Base-by-base conservation (phyloP, 2,113 vertebrate species). In the Aptenodytes forsteri region DNA sequence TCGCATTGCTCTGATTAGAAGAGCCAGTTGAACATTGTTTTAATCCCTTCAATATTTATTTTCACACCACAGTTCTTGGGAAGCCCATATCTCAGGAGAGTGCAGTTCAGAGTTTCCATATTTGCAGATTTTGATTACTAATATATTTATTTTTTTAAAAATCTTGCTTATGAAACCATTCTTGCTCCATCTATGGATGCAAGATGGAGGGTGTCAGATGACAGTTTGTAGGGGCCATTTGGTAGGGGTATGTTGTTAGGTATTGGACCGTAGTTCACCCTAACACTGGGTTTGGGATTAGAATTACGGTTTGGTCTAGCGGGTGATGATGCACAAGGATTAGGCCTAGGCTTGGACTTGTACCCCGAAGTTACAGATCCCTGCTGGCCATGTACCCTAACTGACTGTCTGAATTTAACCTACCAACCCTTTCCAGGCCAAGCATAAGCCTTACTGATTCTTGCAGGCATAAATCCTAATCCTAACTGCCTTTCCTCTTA, bases 1-100 rank as follows among this genome's bases (percentile, higher is more conserved):
- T 73, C 0, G 5, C 21, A 10, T 56, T 9, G 17, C 50, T 87
- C 46, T 93, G 54, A 77, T 90, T 50, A 80, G 66, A 69, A 69
- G 72, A 89, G 70, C 58, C 62, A 42, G 70, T 49, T 85, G 71
- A 87, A 76, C 13, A 19, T 94, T 87, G 66, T 83, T 94, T 89
- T 89, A 82, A 93, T 95, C 56, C 50, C n/a, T 87, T 91, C 66
- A 62, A 6, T 80, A 36, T 88, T 91, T 91, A 55, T 94, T 96
- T 94, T 95, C 75, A 90, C 29, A 44, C 42, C 32, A 23, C 9
- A 2, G 26, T 50, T 70, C 62, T 62, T 88, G 55, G 84, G 71
- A 81, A 95, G 49, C 29, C 46, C 5, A 0, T 67, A 6, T 62
- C 46, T 72, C 16, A 10, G 61, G 69, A 69, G 62, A 85, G 26